These are phyloP conservation scores for Rana temporaria DNA, from an alignment of 2,113 vertebrate species.

Conservation along the genomic window DNA sequence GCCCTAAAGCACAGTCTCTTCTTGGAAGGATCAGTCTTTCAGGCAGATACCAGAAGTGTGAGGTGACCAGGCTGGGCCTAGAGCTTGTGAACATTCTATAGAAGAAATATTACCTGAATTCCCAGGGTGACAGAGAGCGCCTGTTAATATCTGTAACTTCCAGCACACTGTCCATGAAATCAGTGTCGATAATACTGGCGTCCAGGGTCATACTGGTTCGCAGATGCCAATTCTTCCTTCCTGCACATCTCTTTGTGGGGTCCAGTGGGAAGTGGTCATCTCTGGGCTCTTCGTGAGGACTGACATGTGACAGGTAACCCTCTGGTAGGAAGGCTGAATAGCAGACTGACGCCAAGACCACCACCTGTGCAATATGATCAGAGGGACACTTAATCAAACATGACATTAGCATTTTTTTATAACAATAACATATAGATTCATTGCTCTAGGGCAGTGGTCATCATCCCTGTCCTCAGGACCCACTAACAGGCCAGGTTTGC, in stretches of 20 bases:
- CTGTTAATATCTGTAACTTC: not conserved
- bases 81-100: no score
- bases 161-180: not conserved
- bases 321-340: slow-evolving; percentile 2
- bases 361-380: not conserved
- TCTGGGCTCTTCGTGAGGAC: no score
- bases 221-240: not conserved
- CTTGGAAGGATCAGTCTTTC: not conserved
- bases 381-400: no score
- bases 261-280: not conserved
- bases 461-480: no score
- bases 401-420: no score
- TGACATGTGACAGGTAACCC: not conserved
- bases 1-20: not conserved
- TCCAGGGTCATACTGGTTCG: not conserved
- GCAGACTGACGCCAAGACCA: not conserved
- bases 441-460: no score
- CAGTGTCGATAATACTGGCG: slow-evolving; percentile 2
- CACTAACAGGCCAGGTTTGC: no score
- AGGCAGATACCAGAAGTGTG: not conserved
- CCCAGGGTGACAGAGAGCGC: slow-evolving; percentile 36
- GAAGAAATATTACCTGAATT: slow-evolving; percentile 3
- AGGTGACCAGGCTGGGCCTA: not conserved
- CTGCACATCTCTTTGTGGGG: not conserved
- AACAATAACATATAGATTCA: no score